Evolutionary conservation across 2,113 vertebrate species (phyloP), one percentile per base, ranked within the genome.

Genomic region (Panthera uncia): DNA sequence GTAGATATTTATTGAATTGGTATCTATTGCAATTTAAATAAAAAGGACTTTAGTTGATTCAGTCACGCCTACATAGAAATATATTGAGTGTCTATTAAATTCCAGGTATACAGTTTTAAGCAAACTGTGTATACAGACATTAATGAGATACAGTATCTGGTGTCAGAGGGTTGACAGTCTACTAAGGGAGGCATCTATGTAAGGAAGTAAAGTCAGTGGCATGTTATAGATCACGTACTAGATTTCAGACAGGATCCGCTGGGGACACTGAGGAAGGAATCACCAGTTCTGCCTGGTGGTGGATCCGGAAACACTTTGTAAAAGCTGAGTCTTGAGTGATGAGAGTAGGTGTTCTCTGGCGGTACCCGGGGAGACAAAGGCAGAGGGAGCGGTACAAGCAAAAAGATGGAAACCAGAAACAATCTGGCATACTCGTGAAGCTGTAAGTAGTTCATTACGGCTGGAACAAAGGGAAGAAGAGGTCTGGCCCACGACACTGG

Each of bases 11-110:
- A 73, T 36, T 91, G 45, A 92, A 82, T 86, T 66, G 8, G 57
- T 50, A 66, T 27, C 36, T 74, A 36, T 65, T 93, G 14, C 50
- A 85, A 19, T 87, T 95, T 95, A 95, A 95, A 63, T 89, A 61
- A 74, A 89, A 95, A 93, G n/a, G n/a, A 80, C n/a, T 79, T 92
- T 23, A 82, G 74, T 90, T 95, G 50, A 79, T 78, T 88, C 33
- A 29, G 15, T 88, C 27, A 68, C 90, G 79, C 48, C 95, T 97
- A 61, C 15, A 21, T 27, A 93, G 86, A 95, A 95, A 87, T 68
- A 41, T 85, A 94, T 33, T 87, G 65, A 95, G 48, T 93, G 69
- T 50, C 21, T 95, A 50, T 93, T 78, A 94, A 50, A 68, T 96
- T 45, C 14, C 48, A 87, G 68, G 16, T 57, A 14, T 21, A 57